Percentiles rank a stretch among this genome's conserved stretches.
Conservation (phyloP, 2,888 invertebrate species). For the Pseudeuparius sepicola region DNA sequence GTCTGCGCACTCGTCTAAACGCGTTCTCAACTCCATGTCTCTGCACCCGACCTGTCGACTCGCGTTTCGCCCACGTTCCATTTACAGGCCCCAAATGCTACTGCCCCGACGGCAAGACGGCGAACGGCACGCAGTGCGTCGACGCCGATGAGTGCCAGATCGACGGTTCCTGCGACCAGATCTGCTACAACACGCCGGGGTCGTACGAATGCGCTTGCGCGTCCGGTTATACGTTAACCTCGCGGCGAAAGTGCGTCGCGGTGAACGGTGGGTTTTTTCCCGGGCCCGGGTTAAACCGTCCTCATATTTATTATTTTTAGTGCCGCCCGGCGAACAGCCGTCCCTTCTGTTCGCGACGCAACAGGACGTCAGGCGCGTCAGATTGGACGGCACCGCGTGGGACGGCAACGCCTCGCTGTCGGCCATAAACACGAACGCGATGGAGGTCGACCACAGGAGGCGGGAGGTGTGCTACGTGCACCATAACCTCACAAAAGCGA, state of each 20-base stretch:
- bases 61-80: too few species aligned
- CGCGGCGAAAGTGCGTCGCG: constrained; percentile 52
- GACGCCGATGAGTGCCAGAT: constrained; percentile 71
- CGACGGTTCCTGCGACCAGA: constrained; percentile 64
- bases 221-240: constrained; percentile 53
- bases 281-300: constrained; percentile 1
- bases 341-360: constrained; percentile 61
- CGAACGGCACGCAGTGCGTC: constrained; percentile 51
- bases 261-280: constrained; percentile 51
- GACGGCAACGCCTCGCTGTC: constrained; percentile 37
- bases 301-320: constrained; percentile 38
- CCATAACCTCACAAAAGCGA: constrained; percentile 44
- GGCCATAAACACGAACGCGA: constrained; percentile 39
- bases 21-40: too few species aligned
- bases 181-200: constrained; percentile 56
- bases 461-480: constrained; percentile 64
- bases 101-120: constrained; percentile 59
- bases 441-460: constrained; percentile 59
- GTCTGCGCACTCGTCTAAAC: too few species aligned
- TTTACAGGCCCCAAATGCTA: constrained; percentile 57
- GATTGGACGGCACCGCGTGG: constrained; percentile 44
- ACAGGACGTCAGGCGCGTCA: constrained; percentile 52
- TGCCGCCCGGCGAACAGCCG: constrained; percentile 51
- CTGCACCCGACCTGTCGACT: too few species aligned
- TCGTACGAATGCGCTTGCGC: constrained; percentile 65